Evolutionary conservation across 2,113 vertebrate genomes (phyloP).

Genomic region (Rhinolophus sinicus): DNA sequence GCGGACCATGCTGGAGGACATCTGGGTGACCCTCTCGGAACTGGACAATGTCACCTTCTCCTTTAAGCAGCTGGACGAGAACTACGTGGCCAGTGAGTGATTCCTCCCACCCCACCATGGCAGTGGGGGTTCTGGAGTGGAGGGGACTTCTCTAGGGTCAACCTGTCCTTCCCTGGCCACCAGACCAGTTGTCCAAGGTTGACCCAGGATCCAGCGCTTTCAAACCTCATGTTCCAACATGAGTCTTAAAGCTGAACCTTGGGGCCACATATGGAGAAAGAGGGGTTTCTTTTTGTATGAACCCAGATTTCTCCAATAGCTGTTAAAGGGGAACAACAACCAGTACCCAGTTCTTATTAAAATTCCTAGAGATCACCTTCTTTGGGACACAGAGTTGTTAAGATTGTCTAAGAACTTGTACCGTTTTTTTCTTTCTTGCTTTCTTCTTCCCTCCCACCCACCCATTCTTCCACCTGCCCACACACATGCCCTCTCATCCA

Average conservation of each 20-base stretch:
- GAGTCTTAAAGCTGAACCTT: not conserved
- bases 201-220: not conserved
- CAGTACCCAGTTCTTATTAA: not conserved
- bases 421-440: not conserved
- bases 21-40: slow-evolving; percentile 93
- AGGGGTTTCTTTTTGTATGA: not conserved
- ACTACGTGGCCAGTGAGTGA: slow-evolving; percentile 94
- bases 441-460: too few relatives aligned
- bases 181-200: not conserved
- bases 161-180: not conserved
- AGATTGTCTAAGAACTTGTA: not conserved
- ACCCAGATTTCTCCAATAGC: not conserved
- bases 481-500: too few relatives aligned
- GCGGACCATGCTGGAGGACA: slow-evolving; percentile 95
- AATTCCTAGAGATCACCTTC: not conserved
- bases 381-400: not conserved
- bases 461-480: not conserved
- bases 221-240: not conserved
- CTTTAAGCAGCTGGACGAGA: slow-evolving; percentile 95
- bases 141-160: not conserved
- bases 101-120: not conserved
- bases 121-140: not conserved
- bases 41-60: slow-evolving; percentile 96
- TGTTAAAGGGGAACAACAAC: not conserved
- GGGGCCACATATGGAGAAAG: not conserved